Evolutionary conservation across 1,140 invertebrate species (phyloP), one percentile per base, ranked within the genome.

Genomic region (Paralvinella palmiformis): DNA sequence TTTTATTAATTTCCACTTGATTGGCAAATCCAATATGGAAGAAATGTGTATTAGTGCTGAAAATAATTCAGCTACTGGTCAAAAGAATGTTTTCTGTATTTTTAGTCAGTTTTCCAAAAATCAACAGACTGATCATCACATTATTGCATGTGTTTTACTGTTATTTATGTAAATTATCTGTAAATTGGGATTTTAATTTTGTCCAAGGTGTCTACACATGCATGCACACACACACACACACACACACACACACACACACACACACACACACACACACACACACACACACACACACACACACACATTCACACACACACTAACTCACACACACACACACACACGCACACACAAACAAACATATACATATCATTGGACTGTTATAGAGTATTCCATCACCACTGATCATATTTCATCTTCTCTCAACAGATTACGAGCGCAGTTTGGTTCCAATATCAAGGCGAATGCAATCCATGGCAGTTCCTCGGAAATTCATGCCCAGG

Each of bases 401-500:
- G 48, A 52, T 29, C 20, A 52, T 27, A 52, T 29, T 10, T 52
- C 24, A 29, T 29, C 24, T 27, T 52, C 31, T 52, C 48, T 57
- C 33, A 20, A n/a, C 58, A 60, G 58, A 15, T 27, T 60, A 22
- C 33, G 58, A 36, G 79, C 76, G 27, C 41, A 68, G 50, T 81
- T 71, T 72, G 79, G 79, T 17, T 57, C 35, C 45, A 71, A 75
- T 66, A 66, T 75, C 6, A 57, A 75, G 22, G 61, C 71, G 29
- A 81, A 81, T 68, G 79, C 78, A 22, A 69, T 81, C 0, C 78
- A 81, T 57, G 79, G 77, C 3, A 72, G 72, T 44, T 71, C 73
- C 6, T 67, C 68, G 37, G 6, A 41, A 52, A 72, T 74, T 13
- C 69, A 77, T 50, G 79, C 74, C 0, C 61, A 70, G 52, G n/a